These are phyloP conservation scores for Melinaea menophilus DNA, from an alignment of 2,888 invertebrate species.

Conservation along the genomic window DNA sequence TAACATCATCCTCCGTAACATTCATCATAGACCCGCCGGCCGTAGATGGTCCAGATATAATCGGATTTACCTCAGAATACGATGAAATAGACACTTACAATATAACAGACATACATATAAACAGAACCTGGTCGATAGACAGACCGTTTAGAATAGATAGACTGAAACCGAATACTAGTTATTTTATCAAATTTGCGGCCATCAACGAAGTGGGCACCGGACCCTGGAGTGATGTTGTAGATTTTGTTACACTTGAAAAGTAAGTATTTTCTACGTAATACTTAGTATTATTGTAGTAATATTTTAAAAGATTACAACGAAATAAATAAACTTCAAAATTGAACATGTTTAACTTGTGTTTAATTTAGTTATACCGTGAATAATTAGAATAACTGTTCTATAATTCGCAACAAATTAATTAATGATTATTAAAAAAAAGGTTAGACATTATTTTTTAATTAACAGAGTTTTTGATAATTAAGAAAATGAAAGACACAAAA, in stretches of 20 bases:
- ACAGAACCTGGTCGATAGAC: conserved; percentile 60
- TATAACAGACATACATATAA: conserved; percentile 56
- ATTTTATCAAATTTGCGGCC: conserved; percentile 58
- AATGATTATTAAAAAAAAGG: too few species aligned
- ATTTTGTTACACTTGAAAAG: conserved; percentile 58
- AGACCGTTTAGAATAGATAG: conserved; percentile 53
- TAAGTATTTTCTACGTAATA: conserved; percentile 40
- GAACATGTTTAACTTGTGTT: too few species aligned
- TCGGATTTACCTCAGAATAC: conserved; percentile 59
- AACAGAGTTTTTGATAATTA: too few species aligned
- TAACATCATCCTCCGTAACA: conserved; percentile 51
- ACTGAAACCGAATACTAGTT: conserved; percentile 54
- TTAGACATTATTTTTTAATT: too few species aligned
- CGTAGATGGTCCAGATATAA: conserved; percentile 40
- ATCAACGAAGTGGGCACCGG: conserved; percentile 59
- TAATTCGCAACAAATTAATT: too few species aligned
- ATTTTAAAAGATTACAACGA: too few species aligned
- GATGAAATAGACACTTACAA: conserved; percentile 53
- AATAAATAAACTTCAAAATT: too few species aligned
- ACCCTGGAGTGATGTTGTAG: conserved; percentile 43
- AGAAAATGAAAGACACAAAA: too few species aligned
- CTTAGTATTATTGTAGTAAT: neutral
- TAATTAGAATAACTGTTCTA: too few species aligned
- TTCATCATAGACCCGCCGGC: conserved; percentile 41
- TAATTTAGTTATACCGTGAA: too few species aligned